phyloP scores from a whole-genome alignment of 2,113 vertebrate species.

The Corydoras maculifer region DNA sequence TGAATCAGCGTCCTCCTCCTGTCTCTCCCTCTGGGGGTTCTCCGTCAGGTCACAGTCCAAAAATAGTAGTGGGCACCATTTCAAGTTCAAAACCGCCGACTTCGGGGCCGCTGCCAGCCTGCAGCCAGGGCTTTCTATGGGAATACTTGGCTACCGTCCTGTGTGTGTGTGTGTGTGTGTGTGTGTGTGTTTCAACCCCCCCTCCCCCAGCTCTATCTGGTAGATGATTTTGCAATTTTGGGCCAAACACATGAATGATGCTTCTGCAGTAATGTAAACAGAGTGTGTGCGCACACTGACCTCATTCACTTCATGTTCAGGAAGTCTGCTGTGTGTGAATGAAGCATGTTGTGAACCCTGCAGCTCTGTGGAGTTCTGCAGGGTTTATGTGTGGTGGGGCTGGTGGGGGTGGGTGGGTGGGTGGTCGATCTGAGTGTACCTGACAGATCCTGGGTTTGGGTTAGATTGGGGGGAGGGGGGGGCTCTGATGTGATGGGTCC shows the following conservation, averaged over 20 bases:
- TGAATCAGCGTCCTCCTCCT: conserved; percentile 64
- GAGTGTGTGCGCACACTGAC: too few species aligned
- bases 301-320: too few species aligned
- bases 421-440: too few species aligned
- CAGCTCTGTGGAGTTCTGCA: too few species aligned
- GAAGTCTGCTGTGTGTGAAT: too few species aligned
- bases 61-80: conserved; percentile 91
- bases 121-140: conserved; percentile 87
- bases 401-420: too few species aligned
- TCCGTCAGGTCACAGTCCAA: conserved; percentile 89
- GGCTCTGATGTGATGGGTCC: too few species aligned
- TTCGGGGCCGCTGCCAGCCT: conserved; percentile 87
- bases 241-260: conserved; percentile 78
- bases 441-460: too few species aligned
- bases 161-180: conserved; percentile 43
- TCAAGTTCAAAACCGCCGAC: conserved; percentile 88
- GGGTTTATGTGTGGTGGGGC: too few species aligned
- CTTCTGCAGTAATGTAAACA: not conserved
- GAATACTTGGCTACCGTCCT: conserved; percentile 89
- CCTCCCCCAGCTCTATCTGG: conserved; percentile 65
- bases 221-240: conserved; percentile 78
- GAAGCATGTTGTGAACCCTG: too few species aligned
- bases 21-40: conserved; percentile 84
- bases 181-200: conserved; percentile 11
- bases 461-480: too few species aligned